Percentiles rank a stretch among this genome's conserved stretches.
Evolutionary conservation across 2,797 vertebrate genomes (phyloP).

Genomic region (Poecilia velifera): DNA sequence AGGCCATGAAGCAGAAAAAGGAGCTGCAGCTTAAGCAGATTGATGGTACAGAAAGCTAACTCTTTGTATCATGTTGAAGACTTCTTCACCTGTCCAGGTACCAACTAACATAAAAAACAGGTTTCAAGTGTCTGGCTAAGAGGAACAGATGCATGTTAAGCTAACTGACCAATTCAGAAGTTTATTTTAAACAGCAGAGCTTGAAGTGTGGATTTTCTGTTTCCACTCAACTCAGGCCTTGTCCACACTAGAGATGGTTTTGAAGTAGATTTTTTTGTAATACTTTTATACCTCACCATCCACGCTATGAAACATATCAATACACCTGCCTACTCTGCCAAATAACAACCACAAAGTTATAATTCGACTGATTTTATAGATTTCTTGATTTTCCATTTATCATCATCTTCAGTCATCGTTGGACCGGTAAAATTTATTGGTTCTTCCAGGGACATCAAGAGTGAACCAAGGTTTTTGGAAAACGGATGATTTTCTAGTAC

Average conservation of each 20-base stretch:
- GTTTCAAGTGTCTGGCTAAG: background rate
- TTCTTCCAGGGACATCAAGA: background rate
- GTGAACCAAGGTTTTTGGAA: background rate
- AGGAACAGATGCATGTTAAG: background rate
- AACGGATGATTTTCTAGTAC: background rate
- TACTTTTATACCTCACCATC: background rate
- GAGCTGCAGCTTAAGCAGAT: background rate
- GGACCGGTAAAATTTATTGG: background rate
- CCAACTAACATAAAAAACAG: background rate
- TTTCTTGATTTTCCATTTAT: background rate
- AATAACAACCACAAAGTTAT: background rate
- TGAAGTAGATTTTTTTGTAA: background rate
- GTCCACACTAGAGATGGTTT: background rate
- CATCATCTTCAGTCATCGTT: background rate
- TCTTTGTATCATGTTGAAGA: background rate
- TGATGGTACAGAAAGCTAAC: slow-evolving; percentile 2
- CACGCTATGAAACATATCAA: background rate
- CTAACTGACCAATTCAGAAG: background rate
- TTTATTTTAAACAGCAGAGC: background rate
- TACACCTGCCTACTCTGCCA: background rate
- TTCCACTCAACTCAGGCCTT: background rate
- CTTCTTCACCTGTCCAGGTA: background rate
- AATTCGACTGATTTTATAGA: background rate
- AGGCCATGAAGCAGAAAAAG: slow-evolving; percentile 19
- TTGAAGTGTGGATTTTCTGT: background rate